Percentiles rank a stretch among this genome's conserved stretches.
phyloP scores from a whole-genome alignment of 1,140 invertebrate species.

The Trigoniulus corallinus region DNA sequence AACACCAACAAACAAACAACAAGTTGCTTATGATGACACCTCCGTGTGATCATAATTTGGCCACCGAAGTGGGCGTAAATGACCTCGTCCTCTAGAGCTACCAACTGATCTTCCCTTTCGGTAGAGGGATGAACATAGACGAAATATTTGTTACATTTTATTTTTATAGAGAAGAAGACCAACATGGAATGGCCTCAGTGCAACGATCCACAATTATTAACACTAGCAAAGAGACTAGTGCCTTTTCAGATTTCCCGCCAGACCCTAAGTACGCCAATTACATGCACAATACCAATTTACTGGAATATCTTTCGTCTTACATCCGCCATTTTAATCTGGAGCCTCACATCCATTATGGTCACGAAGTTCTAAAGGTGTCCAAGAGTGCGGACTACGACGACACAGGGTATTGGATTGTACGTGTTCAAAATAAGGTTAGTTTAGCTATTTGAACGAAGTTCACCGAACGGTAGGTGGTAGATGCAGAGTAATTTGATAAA shows the following conservation, averaged over 20 bases:
- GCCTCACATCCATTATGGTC: slow-evolving; percentile 22
- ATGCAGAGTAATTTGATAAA: not conserved
- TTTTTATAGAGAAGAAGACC: slow-evolving; percentile 18
- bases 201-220: slow-evolving; percentile 26
- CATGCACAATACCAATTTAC: slow-evolving; percentile 28
- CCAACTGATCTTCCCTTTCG: too few species aligned
- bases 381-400: slow-evolving; percentile 19
- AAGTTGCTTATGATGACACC: too few species aligned
- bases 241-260: slow-evolving; percentile 27
- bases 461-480: not conserved
- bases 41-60: too few species aligned
- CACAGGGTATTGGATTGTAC: slow-evolving; percentile 27
- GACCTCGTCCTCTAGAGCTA: too few species aligned
- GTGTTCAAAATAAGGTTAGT: not conserved
- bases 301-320: slow-evolving; percentile 28
- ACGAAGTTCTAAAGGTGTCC: slow-evolving; percentile 20
- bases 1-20: too few species aligned
- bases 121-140: too few species aligned
- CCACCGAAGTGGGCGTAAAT: too few species aligned
- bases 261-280: slow-evolving; percentile 28
- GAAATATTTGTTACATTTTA: too few species aligned
- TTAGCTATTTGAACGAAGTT: not conserved
- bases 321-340: slow-evolving; percentile 23
- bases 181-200: slow-evolving; percentile 19
- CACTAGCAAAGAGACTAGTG: slow-evolving; percentile 25